These are phyloP conservation scores for Eupithecia vulgata DNA, from an alignment of 2,888 invertebrate genomes.

Conservation along the genomic window DNA sequence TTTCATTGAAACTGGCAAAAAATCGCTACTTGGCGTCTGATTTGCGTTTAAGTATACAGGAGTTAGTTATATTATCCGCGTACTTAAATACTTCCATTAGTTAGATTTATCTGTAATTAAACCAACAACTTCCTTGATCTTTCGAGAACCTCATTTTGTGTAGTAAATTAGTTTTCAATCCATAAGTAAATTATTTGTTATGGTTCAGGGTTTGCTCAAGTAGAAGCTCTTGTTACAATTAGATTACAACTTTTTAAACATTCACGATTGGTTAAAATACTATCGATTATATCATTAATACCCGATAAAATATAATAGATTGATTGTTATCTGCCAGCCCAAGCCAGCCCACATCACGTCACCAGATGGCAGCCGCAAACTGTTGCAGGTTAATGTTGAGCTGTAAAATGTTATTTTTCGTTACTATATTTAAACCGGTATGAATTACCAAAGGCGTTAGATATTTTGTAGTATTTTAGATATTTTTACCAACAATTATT, in stretches of 20 bases:
- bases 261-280: not conserved
- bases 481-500: slow-evolving; percentile 63
- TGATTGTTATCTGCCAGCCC: not conserved
- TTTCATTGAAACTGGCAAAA: not conserved
- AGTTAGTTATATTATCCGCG: not conserved
- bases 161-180: slow-evolving; percentile 41
- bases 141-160: slow-evolving; percentile 72
- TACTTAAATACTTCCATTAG: slow-evolving; percentile 13
- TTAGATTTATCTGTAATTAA: slow-evolving; percentile 17
- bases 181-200: slow-evolving; percentile 20
- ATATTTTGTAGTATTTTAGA: slow-evolving; percentile 75
- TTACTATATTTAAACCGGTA: slow-evolving; percentile 77
- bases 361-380: slow-evolving; percentile 24
- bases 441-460: slow-evolving; percentile 82
- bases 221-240: not conserved
- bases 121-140: slow-evolving; percentile 68
- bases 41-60: not conserved
- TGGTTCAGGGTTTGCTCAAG: slow-evolving; percentile 24
- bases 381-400: slow-evolving; percentile 61
- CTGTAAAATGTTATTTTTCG: slow-evolving; percentile 67
- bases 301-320: not conserved
- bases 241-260: not conserved
- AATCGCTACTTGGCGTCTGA: not conserved
- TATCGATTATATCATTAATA: not conserved
- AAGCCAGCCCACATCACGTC: slow-evolving; percentile 11